These are phyloP conservation scores for Masticophis lateralis DNA, from an alignment of 2,797 vertebrate genomes.

Conservation along the genomic window DNA sequence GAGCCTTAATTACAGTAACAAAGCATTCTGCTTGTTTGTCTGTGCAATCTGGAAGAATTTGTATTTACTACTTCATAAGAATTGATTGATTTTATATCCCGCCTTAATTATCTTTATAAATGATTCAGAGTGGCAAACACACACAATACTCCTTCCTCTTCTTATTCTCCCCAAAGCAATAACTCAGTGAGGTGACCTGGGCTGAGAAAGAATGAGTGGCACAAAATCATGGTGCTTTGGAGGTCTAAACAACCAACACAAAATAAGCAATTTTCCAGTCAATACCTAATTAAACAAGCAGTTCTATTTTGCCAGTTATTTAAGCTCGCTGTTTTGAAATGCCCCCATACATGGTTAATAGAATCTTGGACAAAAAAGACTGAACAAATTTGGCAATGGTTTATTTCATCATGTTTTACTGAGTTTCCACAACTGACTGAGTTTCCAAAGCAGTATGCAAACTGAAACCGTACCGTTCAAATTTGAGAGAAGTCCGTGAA, in stretches of 20 bases:
- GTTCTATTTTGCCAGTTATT: background rate
- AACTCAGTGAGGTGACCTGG: background rate
- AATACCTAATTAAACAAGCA: background rate
- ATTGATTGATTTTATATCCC: background rate
- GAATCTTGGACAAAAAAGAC: background rate
- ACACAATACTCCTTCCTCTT: background rate
- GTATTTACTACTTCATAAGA: background rate
- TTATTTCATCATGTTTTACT: background rate
- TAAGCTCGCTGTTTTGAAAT: background rate
- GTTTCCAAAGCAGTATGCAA: background rate
- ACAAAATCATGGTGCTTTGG: background rate
- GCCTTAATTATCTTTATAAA: background rate
- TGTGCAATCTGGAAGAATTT: background rate
- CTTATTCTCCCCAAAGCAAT: background rate
- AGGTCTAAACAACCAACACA: background rate
- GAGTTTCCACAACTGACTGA: background rate
- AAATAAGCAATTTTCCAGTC: background rate
- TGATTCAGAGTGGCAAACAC: background rate
- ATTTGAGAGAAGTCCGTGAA: background rate
- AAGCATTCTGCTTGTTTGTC: background rate
- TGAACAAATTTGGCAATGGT: background rate
- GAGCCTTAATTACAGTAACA: slow-evolving; percentile 1
- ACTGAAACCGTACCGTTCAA: background rate
- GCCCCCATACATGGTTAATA: background rate
- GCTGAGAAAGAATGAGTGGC: background rate